Percentiles rank a stretch among this genome's conserved stretches.
Conservation (phyloP, 2,888 invertebrate species). For the Tenthredo distinguenda region DNA sequence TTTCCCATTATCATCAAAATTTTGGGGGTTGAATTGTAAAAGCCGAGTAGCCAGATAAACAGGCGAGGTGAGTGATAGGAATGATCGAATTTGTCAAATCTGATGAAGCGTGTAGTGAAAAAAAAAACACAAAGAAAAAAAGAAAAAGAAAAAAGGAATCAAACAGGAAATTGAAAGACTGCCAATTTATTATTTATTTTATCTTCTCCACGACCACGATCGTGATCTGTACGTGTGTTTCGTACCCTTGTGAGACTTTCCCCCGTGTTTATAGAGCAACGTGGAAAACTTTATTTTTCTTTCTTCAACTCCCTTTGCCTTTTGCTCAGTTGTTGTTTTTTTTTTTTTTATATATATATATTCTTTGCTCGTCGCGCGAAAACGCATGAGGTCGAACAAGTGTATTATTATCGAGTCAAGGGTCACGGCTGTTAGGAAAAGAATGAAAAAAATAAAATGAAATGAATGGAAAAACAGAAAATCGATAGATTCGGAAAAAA, state of each 20-base stretch:
- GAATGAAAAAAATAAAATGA: background rate
- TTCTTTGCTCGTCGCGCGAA: background rate
- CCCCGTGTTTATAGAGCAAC: conserved; percentile 10
- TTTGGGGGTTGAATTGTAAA: background rate
- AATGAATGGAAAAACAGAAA: background rate
- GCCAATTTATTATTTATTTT: background rate
- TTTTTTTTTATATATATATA: background rate
- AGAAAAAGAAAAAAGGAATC: background rate
- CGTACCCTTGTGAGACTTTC: background rate
- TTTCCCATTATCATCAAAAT: background rate
- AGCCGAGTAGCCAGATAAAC: too few species aligned
- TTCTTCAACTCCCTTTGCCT: conserved; percentile 5
- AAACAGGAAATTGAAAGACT: background rate
- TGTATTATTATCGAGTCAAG: background rate
- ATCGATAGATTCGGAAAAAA: background rate
- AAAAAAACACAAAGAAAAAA: too few species aligned
- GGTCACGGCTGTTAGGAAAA: background rate
- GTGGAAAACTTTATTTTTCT: conserved; percentile 10
- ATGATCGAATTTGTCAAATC: too few species aligned
- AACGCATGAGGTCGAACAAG: background rate
- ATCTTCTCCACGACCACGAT: background rate
- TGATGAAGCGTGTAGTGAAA: too few species aligned
- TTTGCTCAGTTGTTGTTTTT: background rate
- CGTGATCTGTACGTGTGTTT: background rate
- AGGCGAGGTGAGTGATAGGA: too few species aligned